Conservation (phyloP, 2,888 invertebrate genomes). For the Piscicola geometra region DNA sequence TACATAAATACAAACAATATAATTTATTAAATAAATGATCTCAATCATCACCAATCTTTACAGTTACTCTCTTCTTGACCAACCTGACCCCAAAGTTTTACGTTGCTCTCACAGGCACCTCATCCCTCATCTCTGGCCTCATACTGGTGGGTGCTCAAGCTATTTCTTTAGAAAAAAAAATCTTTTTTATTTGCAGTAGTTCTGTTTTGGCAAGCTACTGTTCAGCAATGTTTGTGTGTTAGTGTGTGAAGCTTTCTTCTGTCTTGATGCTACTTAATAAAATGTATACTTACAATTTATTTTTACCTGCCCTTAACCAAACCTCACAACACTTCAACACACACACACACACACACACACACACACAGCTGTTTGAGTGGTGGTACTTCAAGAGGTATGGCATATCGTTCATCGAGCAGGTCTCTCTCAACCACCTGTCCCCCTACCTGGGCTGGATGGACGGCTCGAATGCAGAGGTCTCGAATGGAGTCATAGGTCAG, state of each 20-base stretch:
- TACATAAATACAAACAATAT: background rate
- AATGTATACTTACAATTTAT: too few relatives aligned
- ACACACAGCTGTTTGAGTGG: constrained; percentile 81
- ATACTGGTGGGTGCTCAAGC: constrained; percentile 61
- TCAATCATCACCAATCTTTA: background rate
- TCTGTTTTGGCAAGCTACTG: background rate
- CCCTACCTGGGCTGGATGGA: constrained; percentile 72
- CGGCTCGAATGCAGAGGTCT: constrained; percentile 27
- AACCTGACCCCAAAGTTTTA: constrained; percentile 78
- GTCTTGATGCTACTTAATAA: background rate
- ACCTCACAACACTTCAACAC: too few relatives aligned
- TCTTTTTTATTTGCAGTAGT: background rate
- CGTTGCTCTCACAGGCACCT: constrained; percentile 93
- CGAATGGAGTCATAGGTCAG: constrained; percentile 15
- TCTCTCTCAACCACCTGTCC: constrained; percentile 85
- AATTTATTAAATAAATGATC: constrained; percentile 5
- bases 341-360: background rate
- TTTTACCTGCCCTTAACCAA: too few relatives aligned
- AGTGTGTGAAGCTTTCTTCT: background rate
- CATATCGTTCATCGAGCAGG: constrained; percentile 92
- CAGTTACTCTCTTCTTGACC: constrained; percentile 43
- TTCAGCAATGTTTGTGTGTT: background rate
- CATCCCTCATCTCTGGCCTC: constrained; percentile 91
- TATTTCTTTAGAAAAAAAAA: too few relatives aligned
- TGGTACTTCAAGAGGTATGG: constrained; percentile 99